Evolutionary conservation across 1,140 invertebrate genomes (phyloP), one percentile per base, ranked within the genome.

Genomic region (Calephelis nemesis): DNA sequence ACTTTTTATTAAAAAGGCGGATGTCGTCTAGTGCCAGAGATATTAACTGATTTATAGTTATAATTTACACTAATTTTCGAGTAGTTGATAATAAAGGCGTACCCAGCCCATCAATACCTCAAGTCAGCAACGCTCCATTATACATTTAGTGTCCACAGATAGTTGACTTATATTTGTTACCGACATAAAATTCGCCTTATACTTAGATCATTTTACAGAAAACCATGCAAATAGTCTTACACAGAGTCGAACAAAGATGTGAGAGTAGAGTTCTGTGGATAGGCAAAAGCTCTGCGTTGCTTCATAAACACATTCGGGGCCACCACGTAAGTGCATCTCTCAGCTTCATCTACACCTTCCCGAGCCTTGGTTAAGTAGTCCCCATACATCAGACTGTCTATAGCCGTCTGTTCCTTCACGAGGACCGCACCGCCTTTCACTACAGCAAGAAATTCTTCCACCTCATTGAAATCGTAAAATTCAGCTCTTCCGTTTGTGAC

Each of bases 261-360:
- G 19, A 95, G 85, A 12, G 92, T 92, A 7, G 94, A 95, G 15
- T 93, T 92, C 8, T 89, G 88, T 0, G 93, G 93, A 85, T 95
- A 97, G 0, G 93, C 95, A 78, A 97, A 97, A 0, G 94, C 95
- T 66, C 95, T 93, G 13, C 93, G 92, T 70, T 93, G 93, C 15
- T 86, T 93, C 68, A 95, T 92, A 68, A 96, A 95, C 8, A 93
- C 79, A 30, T 93, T 91, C 7, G 94, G 94, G 47, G 95, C 95
- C 13, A 96, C 93, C 0, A 96, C 96, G 77, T 94, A 96, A 2
- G 94, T 94, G 77, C 96, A 97, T 63, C 95, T 93, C 0, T 94
- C 77, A 6, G 88, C 86, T 79, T 96, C 95, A 5, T 92, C 88
- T 0, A 93, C 79, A 11, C 90, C 92, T 7, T 93, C 81, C 2